A percentile compares a stretch with the other conserved stretches of the same genome.
Conservation (phyloP, 2,888 invertebrate genomes). For the Homarus gammarus region DNA sequence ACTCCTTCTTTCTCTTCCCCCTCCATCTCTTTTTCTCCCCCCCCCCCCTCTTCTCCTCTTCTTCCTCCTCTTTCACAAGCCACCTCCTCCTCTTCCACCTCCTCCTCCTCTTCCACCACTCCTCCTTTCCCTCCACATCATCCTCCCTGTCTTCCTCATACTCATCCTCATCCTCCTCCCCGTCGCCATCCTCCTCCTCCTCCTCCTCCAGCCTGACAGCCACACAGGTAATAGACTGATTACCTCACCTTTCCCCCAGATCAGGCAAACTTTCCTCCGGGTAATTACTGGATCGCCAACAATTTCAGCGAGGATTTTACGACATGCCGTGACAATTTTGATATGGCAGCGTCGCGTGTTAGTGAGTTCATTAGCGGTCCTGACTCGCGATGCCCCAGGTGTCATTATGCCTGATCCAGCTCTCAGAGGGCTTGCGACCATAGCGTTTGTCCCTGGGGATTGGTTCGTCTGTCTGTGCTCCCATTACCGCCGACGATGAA, state of each 20-base stretch:
- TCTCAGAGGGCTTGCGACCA: too few species aligned
- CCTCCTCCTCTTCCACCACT: not conserved
- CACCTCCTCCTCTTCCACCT: not conserved
- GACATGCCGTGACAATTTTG: not conserved
- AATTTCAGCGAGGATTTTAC: not conserved
- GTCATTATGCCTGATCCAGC: too few species aligned
- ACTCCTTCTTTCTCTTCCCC: constrained; percentile 24
- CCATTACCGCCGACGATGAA: too few species aligned
- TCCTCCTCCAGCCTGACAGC: not conserved
- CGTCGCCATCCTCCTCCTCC: not conserved
- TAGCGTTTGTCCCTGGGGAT: too few species aligned
- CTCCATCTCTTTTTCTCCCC: constrained; percentile 17
- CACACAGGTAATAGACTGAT: not conserved
- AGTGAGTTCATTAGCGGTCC: not conserved
- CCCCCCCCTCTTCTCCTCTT: not conserved
- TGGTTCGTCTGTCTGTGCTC: too few species aligned
- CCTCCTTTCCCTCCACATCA: not conserved
- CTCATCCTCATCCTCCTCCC: not conserved
- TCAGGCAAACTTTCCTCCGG: not conserved
- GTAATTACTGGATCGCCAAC: not conserved
- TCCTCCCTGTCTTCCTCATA: not conserved
- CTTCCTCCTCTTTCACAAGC: too few species aligned
- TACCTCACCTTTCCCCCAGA: not conserved
- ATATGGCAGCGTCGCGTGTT: not conserved
- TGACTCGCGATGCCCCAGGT: not conserved